Evolutionary conservation across 2,888 invertebrate genomes (phyloP), one percentile per base, ranked within the genome.

Genomic region (Lissocephala sabroskyi): DNA sequence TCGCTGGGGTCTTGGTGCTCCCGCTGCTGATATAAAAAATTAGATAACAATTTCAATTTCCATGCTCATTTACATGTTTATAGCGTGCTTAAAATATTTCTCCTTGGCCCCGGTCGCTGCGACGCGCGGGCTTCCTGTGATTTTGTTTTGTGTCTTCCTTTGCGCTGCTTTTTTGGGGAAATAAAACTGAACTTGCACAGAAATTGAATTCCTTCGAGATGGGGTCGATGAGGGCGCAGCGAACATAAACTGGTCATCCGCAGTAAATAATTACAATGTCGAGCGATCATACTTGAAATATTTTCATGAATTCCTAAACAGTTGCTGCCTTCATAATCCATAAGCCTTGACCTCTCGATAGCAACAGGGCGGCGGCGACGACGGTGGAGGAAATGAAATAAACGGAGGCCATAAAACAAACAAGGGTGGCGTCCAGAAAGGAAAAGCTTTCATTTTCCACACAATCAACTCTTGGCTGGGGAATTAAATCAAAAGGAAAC

Each of bases 21-120:
- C n/a, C 23, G 16, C 16, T 56, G 62, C 59, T 71, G 65, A 73
- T 70, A 66, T 74, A 68, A 68, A 64, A 68, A 68, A 71, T 74
- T 67, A 77, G 79, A 80, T 79, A 79, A 79, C 73, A 80, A 79
- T 80, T 80, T 80, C 79, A 80, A 80, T 80, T 80, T 80, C 78
- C 79, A 66, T 66, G 70, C 80, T 80, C 79, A 79, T 79, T 79
- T 79, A 70, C 80, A 79, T 79, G 77, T 73, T 79, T 70, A 80
- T 79, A 65, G 70, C 68, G 70, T 73, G 61, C 65, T 75, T 71
- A 71, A 68, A 74, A 71, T 75, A 75, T 71, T 67, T 70, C 49
- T 26, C 41, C n/a, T n/a, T n/a, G n/a, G n/a, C n/a, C n/a, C n/a
- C n/a, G n/a, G n/a, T n/a, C n/a, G n/a, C n/a, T n/a, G n/a, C n/a